Conservation (phyloP, 2,797 vertebrate genomes). For the Psittacula derbiana region DNA sequence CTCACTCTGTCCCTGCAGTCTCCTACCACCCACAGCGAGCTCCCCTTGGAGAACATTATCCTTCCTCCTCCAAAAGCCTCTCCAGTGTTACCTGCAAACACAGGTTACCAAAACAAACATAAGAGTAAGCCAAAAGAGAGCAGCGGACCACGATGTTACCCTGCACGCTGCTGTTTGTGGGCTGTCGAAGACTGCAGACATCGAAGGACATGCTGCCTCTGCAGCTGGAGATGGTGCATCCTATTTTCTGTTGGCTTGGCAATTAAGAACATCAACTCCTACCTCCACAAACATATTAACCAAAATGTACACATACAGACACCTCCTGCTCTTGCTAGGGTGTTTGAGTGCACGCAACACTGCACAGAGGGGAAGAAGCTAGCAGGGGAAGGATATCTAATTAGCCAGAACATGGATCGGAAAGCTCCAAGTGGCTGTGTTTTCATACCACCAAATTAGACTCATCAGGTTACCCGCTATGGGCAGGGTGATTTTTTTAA, state of each 20-base stretch:
- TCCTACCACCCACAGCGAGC: background rate
- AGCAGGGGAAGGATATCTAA: background rate
- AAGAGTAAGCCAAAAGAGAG: background rate
- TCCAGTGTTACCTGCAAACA: background rate
- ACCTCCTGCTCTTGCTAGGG: background rate
- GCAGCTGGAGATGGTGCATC: background rate
- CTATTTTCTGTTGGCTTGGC: background rate
- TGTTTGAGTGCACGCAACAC: background rate
- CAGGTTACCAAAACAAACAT: background rate
- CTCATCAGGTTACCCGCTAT: background rate
- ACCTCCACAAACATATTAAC: background rate
- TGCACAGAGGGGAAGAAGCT: background rate
- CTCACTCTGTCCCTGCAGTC: background rate
- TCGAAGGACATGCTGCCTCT: rapidly evolving
- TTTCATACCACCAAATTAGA: slow-evolving; percentile 53
- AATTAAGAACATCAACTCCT: background rate
- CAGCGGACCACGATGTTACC: background rate
- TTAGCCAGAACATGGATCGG: background rate
- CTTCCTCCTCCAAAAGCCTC: background rate
- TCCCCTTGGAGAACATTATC: background rate
- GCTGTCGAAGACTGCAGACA: rapidly evolving
- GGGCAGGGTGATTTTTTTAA: slow-evolving; percentile 28
- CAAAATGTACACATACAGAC: background rate
- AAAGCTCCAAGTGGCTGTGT: slow-evolving; percentile 18
- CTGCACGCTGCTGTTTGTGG: rapidly evolving